Evolutionary conservation across 2,797 vertebrate genomes (phyloP), one percentile per base, ranked within the genome.

Genomic region (Acrossocheilus wenchowensis): DNA sequence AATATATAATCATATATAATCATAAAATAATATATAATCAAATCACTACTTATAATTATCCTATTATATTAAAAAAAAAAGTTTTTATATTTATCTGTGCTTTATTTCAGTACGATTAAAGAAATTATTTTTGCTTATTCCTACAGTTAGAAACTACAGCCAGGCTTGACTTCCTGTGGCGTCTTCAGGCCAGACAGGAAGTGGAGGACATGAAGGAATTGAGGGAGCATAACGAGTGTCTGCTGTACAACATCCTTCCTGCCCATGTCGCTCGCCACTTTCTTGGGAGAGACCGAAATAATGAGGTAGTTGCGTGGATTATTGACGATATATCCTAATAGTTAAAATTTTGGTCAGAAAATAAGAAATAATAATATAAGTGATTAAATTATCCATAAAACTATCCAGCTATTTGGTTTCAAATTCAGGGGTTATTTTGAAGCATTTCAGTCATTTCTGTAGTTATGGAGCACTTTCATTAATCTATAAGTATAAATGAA

Each of bases 171-270:
- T 90, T 92, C 87, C 89, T 91, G 84, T 91, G 91, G 90, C 88
- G 88, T 21, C 82, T 91, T 66, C 82, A 91, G 84, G 88, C 89
- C 62, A 86, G 86, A 26, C 82, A 90, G 87, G 90, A 91, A 82
- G 88, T 91, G 82, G 85, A 91, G 52, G 87, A 91, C 88, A 91
- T 92, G 89, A 91, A 81, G 41, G 91, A 90, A 77, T 62, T 97
- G 95, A 91, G 96, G 83, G 96, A 97, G 89, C 96, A 97, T 86
- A 96, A 96, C 0, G 96, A 97, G 92, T 97, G 96, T 96, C 90
- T 97, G 82, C 94, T 97, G 62, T 92, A 96, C 71, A 97, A 97
- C 78, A 97, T 97, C 83, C 97, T 97, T 83, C 96, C 96, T 0
- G 95, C 96, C 81, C 96, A 97, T 0, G 96, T 97, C 90, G 96